Percentiles rank a stretch among this genome's conserved stretches.
These are phyloP conservation scores for Drosophila teissieri DNA, from an alignment of 1,140 invertebrate species.

Conservation along the genomic window DNA sequence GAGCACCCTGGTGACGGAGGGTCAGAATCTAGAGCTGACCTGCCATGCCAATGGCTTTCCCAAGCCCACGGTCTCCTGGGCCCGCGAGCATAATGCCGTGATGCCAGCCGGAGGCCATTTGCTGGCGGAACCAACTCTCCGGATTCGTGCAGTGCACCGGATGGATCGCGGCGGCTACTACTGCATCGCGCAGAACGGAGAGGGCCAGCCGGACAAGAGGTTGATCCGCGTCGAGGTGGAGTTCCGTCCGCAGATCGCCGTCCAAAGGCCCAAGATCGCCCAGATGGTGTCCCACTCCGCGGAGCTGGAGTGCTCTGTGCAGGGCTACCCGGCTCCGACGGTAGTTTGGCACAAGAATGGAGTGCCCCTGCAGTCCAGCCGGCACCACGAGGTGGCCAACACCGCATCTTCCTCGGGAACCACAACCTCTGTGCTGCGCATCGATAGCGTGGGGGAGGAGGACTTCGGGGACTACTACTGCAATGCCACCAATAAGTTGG, in stretches of 20 bases:
- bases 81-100: constrained; percentile 92
- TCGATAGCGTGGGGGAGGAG: constrained; percentile 91
- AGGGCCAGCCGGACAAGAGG: constrained; percentile 89
- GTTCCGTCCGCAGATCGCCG: constrained; percentile 90
- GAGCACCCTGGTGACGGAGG: constrained; percentile 90
- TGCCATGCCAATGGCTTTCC: constrained; percentile 92
- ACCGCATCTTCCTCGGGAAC: constrained; percentile 92
- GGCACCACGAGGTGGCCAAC: constrained; percentile 90
- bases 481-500: constrained; percentile 91
- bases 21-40: constrained; percentile 88
- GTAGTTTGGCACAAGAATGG: constrained; percentile 91
- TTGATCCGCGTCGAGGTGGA: constrained; percentile 93
- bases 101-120: constrained; percentile 91
- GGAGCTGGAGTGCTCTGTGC: constrained; percentile 92
- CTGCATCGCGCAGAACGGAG: constrained; percentile 94
- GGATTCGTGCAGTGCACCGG: constrained; percentile 88
- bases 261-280: constrained; percentile 88
- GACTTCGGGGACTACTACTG: constrained; percentile 92
- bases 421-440: constrained; percentile 91
- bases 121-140: constrained; percentile 89
- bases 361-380: constrained; percentile 89
- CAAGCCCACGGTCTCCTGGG: constrained; percentile 90
- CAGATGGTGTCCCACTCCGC: constrained; percentile 92
- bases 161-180: constrained; percentile 94
- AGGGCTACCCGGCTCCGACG: constrained; percentile 92